Base-by-base conservation (phyloP, 2,888 invertebrate species). In the Kryphioiulus occultus region DNA sequence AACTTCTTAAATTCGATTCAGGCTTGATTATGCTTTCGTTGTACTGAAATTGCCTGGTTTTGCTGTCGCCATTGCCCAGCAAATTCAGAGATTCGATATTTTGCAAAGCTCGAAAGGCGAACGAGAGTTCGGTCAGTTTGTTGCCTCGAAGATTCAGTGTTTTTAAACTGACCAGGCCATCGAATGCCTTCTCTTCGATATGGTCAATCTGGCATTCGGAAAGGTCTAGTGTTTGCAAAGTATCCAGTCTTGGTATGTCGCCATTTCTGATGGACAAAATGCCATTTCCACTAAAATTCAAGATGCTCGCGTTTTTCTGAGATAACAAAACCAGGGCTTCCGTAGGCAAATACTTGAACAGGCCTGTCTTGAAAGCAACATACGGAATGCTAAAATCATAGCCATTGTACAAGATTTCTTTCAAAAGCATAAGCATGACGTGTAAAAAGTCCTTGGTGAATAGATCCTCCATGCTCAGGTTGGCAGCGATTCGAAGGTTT, bases 371-470 rank as follows among this genome's bases (percentile, higher is more conserved):
- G 26, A 78, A 78, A 30, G 78, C 12, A 7, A 85, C 12, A 39
- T 32, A 78, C 22, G 22, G 26, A 1, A 78, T 26, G 1, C 59
- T 78, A 12, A 35, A 53, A 22, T 30, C 78, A 68, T 59, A 86
- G 0, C 68, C 78, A 26, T 35, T 17, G 17, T 78, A 68, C 17
- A 53, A 86, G 17, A 86, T 1, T 17, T 68, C 30, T 5, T 30
- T 68, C 32, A 78, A n/a, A 10, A 59, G 59, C 12, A 59, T n/a
- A 0, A 86, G 68, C 19, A 86, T 68, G 7, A 86, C 15, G 15
- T 17, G 1, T 32, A 86, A 68, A 17, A 86, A 47, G 59, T 86
- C 86, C 30, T 32, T 86, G 39, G 30, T 32, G 30, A 86, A 86
- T 19, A 86, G 86, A 68, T 53, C 0, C 19, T 53, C 4, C 15